Percentiles rank a stretch among this genome's conserved stretches.
Conservation (phyloP, 2,888 invertebrate species). For the Polia nebulosa region DNA sequence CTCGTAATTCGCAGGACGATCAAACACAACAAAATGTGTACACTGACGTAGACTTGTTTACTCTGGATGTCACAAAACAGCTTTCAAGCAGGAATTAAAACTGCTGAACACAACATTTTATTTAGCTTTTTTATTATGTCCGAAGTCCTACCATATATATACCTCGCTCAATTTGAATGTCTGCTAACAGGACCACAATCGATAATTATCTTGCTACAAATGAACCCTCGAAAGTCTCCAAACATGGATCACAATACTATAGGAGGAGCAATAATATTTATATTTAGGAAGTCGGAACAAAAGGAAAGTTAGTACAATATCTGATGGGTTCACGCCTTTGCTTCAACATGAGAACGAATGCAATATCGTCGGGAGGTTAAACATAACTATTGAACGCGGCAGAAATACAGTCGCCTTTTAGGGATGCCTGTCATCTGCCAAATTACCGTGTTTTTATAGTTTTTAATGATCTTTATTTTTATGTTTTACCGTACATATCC, state of each 20-base stretch:
- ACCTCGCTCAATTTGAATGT: conserved; percentile 7
- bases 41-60: conserved; percentile 4
- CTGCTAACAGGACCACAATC: conserved; percentile 19
- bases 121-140: neutral
- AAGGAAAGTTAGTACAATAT: neutral
- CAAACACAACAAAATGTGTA: neutral
- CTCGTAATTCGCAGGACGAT: too few species aligned
- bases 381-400: neutral
- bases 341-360: neutral
- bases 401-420: conserved; percentile 26
- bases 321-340: neutral
- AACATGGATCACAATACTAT: neutral
- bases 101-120: neutral
- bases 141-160: neutral
- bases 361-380: conserved; percentile 1
- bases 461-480: conserved; percentile 5
- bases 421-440: conserved; percentile 6
- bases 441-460: neutral
- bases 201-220: neutral
- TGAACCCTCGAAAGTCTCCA: conserved; percentile 29
- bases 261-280: neutral
- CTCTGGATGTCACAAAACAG: conserved; percentile 38
- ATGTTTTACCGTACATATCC: neutral
- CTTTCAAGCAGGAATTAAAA: conserved; percentile 52
- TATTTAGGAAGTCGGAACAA: neutral